Conservation (phyloP, 2,113 vertebrate genomes). For the Globicephala melas region DNA sequence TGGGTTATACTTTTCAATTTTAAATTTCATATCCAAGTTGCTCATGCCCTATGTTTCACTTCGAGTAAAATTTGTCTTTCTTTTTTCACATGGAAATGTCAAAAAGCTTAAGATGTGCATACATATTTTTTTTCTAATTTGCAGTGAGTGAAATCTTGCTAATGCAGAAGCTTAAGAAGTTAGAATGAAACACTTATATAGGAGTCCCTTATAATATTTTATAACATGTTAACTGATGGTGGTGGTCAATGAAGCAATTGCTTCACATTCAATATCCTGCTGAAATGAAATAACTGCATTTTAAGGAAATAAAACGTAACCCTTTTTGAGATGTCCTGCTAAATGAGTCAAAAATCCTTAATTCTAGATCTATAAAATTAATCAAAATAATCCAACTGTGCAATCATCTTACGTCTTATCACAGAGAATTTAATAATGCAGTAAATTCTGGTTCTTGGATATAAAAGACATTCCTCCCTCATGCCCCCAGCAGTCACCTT, state of each 20-base stretch:
- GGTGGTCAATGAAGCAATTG: constrained; percentile 59
- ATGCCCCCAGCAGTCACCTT: background rate
- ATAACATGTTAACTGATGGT: constrained; percentile 30
- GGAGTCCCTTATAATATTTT: constrained; percentile 16
- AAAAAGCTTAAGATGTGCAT: constrained; percentile 47
- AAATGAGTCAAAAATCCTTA: constrained; percentile 75
- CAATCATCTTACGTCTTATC: background rate
- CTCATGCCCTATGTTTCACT: constrained; percentile 10
- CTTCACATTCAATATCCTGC: constrained; percentile 44
- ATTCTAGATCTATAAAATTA: constrained; percentile 57
- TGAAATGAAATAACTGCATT: constrained; percentile 48
- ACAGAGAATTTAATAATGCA: constrained; percentile 6
- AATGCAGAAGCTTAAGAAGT: constrained; percentile 43
- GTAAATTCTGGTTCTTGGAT: background rate
- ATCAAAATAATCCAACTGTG: constrained; percentile 60
- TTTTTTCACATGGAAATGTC: constrained; percentile 36
- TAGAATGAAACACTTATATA: constrained; percentile 38
- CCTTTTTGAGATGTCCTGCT: constrained; percentile 55
- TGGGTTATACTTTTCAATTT: background rate
- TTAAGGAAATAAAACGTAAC: constrained; percentile 54
- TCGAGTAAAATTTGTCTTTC: constrained; percentile 50
- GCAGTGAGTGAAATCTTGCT: constrained; percentile 44
- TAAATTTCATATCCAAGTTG: constrained; percentile 51
- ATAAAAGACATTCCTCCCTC: background rate
- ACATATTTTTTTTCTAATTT: background rate